phyloP scores from a whole-genome alignment of 2,888 invertebrate genomes.

The Linnaemya tessellans region DNA sequence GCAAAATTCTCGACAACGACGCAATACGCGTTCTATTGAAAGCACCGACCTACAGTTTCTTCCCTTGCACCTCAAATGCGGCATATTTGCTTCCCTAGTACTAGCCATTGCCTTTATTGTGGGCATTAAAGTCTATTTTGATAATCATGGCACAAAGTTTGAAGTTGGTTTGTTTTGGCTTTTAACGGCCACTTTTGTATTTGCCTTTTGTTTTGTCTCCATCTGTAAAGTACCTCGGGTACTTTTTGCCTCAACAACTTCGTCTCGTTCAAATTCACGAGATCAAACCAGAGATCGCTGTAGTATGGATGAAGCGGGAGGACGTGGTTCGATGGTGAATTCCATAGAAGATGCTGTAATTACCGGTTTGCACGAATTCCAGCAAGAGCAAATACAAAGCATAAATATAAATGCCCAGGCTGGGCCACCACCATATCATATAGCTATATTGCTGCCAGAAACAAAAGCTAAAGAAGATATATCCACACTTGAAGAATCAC shows the following conservation, averaged over 20 bases:
- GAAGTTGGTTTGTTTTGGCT: slow-evolving; percentile 87
- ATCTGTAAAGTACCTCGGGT: slow-evolving; percentile 85
- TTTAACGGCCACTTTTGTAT: slow-evolving; percentile 86
- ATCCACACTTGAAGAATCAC: slow-evolving; percentile 84
- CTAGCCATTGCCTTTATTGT: slow-evolving; percentile 88
- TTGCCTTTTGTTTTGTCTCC: slow-evolving; percentile 87
- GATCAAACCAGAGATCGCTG: slow-evolving; percentile 68
- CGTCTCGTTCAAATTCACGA: slow-evolving; percentile 73
- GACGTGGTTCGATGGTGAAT: slow-evolving; percentile 72
- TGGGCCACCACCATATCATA: slow-evolving; percentile 91
- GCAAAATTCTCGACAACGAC: slow-evolving; percentile 48
- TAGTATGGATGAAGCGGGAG: slow-evolving; percentile 72
- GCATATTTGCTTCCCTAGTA: slow-evolving; percentile 89
- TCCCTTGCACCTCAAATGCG: slow-evolving; percentile 86
- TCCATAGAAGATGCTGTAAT: slow-evolving; percentile 74
- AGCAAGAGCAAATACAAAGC: slow-evolving; percentile 69
- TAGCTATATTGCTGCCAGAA: slow-evolving; percentile 90
- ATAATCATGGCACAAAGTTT: slow-evolving; percentile 86
- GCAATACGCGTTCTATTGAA: slow-evolving; percentile 73
- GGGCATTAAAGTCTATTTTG: slow-evolving; percentile 89
- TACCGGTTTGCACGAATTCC: slow-evolving; percentile 63
- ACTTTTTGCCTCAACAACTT: slow-evolving; percentile 75
- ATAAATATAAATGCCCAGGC: slow-evolving; percentile 74
- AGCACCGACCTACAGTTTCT: slow-evolving; percentile 78
- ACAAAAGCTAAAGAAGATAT: slow-evolving; percentile 74